phyloP scores from a whole-genome alignment of 2,888 invertebrate species.

The Ectemnius continuus region DNA sequence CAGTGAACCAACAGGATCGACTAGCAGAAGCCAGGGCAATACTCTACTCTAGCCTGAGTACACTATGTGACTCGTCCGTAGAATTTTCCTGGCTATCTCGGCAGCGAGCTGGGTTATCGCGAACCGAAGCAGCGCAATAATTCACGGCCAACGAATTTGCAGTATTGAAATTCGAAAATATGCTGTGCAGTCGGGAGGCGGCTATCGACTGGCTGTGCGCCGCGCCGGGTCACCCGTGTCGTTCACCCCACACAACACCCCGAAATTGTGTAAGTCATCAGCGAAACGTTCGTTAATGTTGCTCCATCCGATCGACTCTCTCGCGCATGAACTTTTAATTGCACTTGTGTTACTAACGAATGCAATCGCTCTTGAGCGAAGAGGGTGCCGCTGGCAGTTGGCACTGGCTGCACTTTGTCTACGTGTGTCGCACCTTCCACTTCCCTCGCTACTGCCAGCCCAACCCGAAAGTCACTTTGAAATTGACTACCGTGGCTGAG shows the following conservation, averaged over 20 bases:
- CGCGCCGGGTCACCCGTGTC: constrained; percentile 1
- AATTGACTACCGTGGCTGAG: too few relatives aligned
- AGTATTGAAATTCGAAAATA: constrained; percentile 3
- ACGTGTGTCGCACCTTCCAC: constrained; percentile 13
- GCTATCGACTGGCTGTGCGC: background rate
- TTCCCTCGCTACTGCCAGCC: background rate
- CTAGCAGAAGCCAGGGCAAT: too few relatives aligned
- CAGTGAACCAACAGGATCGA: too few relatives aligned
- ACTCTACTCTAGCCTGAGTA: too few relatives aligned
- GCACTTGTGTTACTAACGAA: constrained; percentile 58
- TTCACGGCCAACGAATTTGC: constrained; percentile 5
- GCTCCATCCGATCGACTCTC: background rate
- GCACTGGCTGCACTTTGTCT: background rate
- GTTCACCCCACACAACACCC: background rate
- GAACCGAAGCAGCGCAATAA: background rate
- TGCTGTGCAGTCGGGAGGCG: background rate
- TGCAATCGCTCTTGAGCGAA: constrained; percentile 35
- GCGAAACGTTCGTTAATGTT: constrained; percentile 31
- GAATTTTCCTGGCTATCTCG: too few relatives aligned
- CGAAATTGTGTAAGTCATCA: constrained; percentile 6
- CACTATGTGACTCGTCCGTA: too few relatives aligned
- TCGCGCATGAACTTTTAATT: constrained; percentile 59
- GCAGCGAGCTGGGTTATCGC: background rate
- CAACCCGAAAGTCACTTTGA: too few relatives aligned
- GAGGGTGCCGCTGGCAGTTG: constrained; percentile 18